Evolutionary conservation across 2,888 invertebrate genomes (phyloP), one percentile per base, ranked within the genome.

Genomic region (Axea sp.): DNA sequence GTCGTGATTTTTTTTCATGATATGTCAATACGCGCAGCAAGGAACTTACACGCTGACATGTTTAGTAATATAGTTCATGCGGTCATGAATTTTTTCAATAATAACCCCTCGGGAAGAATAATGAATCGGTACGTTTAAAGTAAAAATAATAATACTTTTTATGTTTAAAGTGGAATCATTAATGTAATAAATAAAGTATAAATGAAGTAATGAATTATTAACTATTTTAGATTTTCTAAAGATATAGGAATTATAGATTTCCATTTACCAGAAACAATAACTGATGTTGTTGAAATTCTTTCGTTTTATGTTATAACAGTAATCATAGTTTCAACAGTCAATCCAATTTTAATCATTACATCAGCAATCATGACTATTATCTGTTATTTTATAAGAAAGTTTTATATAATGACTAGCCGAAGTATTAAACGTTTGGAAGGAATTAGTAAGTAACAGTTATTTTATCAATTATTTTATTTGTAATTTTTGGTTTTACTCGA

Each of bases 1-100:
- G 85, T 90, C 73, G 89, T 89, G 0, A 82, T 88, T 39, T 76
- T 85, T 0, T 92, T 91, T 79, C 92, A 91, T 77, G 80, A 83
- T 88, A 83, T 93, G 76, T 94, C 94, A 79, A 93, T 95, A 91
- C 91, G 90, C 30, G 93, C 96, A 0, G 95, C 96, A 0, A 91
- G 90, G 2, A 90, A 89, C 3, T 37, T 75, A 5, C 97, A 97
- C 87, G 92, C 94, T 84, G 89, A 88, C 11, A 96, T 97, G 96
- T 96, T 96, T 85, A 87, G 89, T n/a, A 90, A 93, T 24, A 92
- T 97, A 28, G 92, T 95, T 1, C 90, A 93, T n/a, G 64, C 76
- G 0, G 92, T 94, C 0, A 94, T 96, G 91, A 90, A 91, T 8
- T 97, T 97, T 89, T 97, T 97, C 88, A 95, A 96, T 84, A 91